Base-by-base conservation (phyloP, 2,888 invertebrate species). In the Buathra laborator region DNA sequence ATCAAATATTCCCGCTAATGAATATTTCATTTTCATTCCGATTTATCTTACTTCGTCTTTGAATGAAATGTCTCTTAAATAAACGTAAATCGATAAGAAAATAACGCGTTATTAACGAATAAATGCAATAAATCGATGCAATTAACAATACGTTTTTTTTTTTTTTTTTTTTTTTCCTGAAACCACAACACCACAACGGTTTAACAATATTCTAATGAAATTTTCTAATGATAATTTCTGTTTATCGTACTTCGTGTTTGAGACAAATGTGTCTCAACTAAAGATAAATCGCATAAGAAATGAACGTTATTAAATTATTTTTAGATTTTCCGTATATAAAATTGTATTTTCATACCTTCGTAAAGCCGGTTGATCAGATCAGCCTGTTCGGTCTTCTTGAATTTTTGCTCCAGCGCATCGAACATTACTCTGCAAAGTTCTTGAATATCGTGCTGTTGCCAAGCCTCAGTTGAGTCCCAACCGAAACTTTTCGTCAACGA, bases 391-490 rank as follows among this genome's bases (percentile, higher is more conserved):
- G 97, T 97, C 88, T 97, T 96, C 93, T 96, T 97, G 94, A 98
- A 97, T 90, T 97, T 97, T 88, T 96, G 96, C 92, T 98, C 98
- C 66, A 98, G 94, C 0, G 98, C 98, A 93, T 98, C 98, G 93
- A 98, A 98, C 97, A 98, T 98, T 9, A 98, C 97, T 64, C 98
- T 95, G 92, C 97, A 98, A 77, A 98, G 94, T 93, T 98, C 98
- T 93, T 98, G 98, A 72, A 98, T 97, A 92, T 98, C 98, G 92
- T 98, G 98, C 91, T 98, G 98, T 90, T 98, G 97, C 97, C 98
- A 98, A 0, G 97, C 97, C 93, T 98, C 97, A 83, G 97, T 96
- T 56, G 97, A 97, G 91, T 97, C 97, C 98, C 98, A 98, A 37
- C 98, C 98, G 94, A 98, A 98, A 92, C 98, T 98, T 86, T 96